phyloP scores from a whole-genome alignment of 2,888 invertebrate species.

The Archaeoteleia sp. region DNA sequence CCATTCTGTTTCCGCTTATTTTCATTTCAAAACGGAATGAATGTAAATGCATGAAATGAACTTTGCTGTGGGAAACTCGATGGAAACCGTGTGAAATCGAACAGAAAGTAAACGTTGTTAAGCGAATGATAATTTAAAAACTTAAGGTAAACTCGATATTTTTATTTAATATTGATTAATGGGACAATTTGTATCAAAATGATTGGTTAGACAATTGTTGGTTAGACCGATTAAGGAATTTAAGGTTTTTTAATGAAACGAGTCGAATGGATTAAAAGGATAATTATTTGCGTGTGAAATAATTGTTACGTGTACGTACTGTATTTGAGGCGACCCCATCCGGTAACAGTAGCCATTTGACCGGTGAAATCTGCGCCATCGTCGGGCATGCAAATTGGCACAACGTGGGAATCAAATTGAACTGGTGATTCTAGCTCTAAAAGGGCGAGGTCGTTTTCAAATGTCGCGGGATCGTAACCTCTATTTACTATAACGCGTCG shows the following conservation, averaged over 20 bases:
- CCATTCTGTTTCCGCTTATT: too few relatives aligned
- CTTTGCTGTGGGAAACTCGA: neutral
- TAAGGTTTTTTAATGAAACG: too few relatives aligned
- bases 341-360: constrained; percentile 91
- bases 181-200: too few relatives aligned
- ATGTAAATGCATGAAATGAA: constrained; percentile 3
- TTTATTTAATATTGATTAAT: too few relatives aligned
- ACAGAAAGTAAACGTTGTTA: neutral
- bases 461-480: constrained; percentile 91
- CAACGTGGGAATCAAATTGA: constrained; percentile 90
- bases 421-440: constrained; percentile 89
- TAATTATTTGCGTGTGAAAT: neutral
- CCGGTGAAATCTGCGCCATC: constrained; percentile 87
- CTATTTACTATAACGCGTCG: constrained; percentile 91
- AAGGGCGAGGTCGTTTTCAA: constrained; percentile 93
- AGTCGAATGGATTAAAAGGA: too few relatives aligned
- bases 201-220: too few relatives aligned
- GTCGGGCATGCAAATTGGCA: constrained; percentile 94
- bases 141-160: neutral
- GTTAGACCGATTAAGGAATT: too few relatives aligned
- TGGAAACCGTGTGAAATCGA: neutral
- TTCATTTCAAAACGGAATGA: too few relatives aligned
- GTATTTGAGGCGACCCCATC: constrained; percentile 94
- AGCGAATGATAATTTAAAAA: neutral
- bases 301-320: constrained; percentile 75